phyloP scores from a whole-genome alignment of 2,797 vertebrate genomes.

The Gadopsis marmoratus region DNA sequence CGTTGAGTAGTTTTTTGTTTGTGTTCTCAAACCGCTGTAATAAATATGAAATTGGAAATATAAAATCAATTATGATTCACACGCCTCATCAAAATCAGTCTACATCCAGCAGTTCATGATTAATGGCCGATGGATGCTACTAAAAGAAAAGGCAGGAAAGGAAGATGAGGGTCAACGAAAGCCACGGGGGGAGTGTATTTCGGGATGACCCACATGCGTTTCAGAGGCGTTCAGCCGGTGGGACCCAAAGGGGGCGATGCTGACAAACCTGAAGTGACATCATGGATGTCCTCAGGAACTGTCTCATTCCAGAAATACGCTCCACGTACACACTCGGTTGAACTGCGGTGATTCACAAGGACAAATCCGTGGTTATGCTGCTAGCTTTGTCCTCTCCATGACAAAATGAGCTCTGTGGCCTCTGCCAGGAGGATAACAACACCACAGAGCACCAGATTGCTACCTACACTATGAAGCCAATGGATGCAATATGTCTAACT shows the following conservation, averaged over 20 bases:
- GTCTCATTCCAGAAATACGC: conserved; percentile 62
- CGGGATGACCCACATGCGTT: conserved; percentile 74
- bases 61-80: background rate
- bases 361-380: conserved; percentile 53
- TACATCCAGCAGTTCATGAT: background rate
- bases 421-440: conserved; percentile 46
- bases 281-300: conserved; percentile 67
- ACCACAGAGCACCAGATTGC: conserved; percentile 58
- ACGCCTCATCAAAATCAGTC: background rate
- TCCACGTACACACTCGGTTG: conserved; percentile 31
- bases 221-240: conserved; percentile 57
- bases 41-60: background rate
- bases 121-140: background rate
- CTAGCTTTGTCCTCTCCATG: conserved; percentile 29
- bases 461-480: conserved; percentile 23
- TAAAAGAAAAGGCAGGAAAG: conserved; percentile 30
- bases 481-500: conserved; percentile 11
- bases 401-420: conserved; percentile 43
- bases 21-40: background rate
- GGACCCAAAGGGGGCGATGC: conserved; percentile 57
- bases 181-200: conserved; percentile 69
- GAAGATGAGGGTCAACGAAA: conserved; percentile 65
- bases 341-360: conserved; percentile 64
- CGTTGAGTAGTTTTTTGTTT: background rate
- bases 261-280: conserved; percentile 81